Evolutionary conservation across 2,888 invertebrate genomes (phyloP).

Genomic region (Cosmorhoe ocellata): DNA sequence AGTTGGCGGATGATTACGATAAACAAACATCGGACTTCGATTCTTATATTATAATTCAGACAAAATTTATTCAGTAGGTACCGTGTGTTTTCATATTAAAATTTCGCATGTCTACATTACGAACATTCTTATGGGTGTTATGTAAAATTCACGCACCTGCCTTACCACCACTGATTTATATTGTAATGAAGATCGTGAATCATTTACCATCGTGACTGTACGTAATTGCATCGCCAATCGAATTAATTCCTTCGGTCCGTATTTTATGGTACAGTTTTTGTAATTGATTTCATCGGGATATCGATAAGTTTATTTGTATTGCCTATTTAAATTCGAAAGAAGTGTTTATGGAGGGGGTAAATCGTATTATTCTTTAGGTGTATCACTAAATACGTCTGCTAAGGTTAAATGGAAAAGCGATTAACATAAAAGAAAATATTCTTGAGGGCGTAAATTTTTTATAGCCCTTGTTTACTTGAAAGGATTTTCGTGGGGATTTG

Average conservation of each 20-base stretch:
- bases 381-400: too few species aligned
- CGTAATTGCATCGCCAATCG: conserved; percentile 79
- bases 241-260: conserved; percentile 73
- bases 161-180: conserved; percentile 59
- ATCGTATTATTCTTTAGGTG: too few species aligned
- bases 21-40: too few species aligned
- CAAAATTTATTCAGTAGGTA: conserved; percentile 22
- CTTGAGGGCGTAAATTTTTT: conserved; percentile 33
- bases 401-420: conserved; percentile 12
- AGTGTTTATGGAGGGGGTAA: conserved; percentile 28
- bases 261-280: conserved; percentile 74
- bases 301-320: conserved; percentile 54
- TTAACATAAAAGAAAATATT: conserved; percentile 15
- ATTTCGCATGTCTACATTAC: conserved; percentile 41
- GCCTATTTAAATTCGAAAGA: conserved; percentile 20
- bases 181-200: conserved; percentile 68
- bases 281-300: conserved; percentile 70
- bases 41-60: too few species aligned
- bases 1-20: too few species aligned
- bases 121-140: conserved; percentile 54
- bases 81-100: conserved; percentile 17
- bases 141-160: conserved; percentile 57
- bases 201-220: conserved; percentile 72
- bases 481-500: conserved; percentile 41
- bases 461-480: conserved; percentile 43